Base-by-base conservation (phyloP, 2,113 vertebrate species). In the Cynocephalus volans region DNA sequence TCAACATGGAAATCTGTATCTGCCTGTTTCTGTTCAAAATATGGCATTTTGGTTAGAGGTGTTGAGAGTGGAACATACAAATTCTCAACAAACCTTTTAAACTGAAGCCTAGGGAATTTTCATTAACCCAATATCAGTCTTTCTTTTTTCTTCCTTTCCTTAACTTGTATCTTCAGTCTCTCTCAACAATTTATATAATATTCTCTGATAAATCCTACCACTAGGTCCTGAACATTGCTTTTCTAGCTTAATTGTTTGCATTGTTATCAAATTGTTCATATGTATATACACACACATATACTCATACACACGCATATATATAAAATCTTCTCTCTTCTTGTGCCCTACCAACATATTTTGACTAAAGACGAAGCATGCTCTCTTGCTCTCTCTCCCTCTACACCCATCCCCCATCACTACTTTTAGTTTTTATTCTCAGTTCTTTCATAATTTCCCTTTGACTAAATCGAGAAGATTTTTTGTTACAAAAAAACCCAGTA, bases 401-500 rank as follows among this genome's bases (percentile, higher is more conserved):
- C 41, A 41, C 41, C 41, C 4, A 41, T 0, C 36, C 2, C 1
- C 19, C 48, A 60, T 88, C 41, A 92, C 58, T 0, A n/a, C 11
- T 31, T 77, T 90, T 92, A 75, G 41, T 26, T 79, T 90, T 88
- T 62, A 31, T 77, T 90, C 52, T 92, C 72, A 84, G 11, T 91
- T 41, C 52, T 87, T 95, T 77, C 48, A 91, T 9, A 92, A 54
- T n/a, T 80, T 89, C 58, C 28, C 26, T 95, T 97, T 96, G 36
- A 88, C 64, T 94, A 89, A 92, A 73, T 8, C n/a, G 90, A 56
- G 60, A 95, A 19, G 89, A 58, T 76, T 95, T 86, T 92, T 95
- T 73, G 56, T 95, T 97, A 92, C 81, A 92, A 94, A 96, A 98
- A 90, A 48, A 50, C 48, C 89, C 28, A 50, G 93, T 58, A 97